phyloP scores from a whole-genome alignment of 1,140 invertebrate species.

The Solenopsis invicta region DNA sequence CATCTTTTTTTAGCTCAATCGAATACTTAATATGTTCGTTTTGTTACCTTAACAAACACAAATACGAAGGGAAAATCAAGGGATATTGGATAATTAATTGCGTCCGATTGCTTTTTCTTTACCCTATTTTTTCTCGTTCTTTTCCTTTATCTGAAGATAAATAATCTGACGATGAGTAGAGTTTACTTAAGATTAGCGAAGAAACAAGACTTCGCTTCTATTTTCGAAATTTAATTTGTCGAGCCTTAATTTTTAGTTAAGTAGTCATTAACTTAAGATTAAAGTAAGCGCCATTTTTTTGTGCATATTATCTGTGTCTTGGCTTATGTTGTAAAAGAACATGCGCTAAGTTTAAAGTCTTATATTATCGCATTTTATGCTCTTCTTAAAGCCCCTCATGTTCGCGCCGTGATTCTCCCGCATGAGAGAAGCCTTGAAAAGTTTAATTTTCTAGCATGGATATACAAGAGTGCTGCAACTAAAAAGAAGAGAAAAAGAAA shows the following conservation, averaged over 20 bases:
- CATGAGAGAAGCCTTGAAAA: constrained; percentile 28
- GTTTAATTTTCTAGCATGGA: constrained; percentile 32
- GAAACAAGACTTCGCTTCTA: not conserved
- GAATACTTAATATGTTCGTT: not conserved
- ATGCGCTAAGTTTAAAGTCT: not conserved
- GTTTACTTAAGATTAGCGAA: not conserved
- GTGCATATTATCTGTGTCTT: not conserved
- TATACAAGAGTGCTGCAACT: not conserved
- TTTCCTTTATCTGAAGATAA: constrained; percentile 7
- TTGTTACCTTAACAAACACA: not conserved
- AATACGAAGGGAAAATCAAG: constrained; percentile 5
- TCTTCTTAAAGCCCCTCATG: constrained; percentile 18
- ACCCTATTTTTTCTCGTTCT: not conserved
- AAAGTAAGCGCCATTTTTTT: not conserved
- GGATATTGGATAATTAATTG: constrained; percentile 45
- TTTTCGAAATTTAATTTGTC: not conserved
- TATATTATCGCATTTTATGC: constrained; percentile 24
- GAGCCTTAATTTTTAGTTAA: constrained; percentile 19
- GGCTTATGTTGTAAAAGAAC: not conserved
- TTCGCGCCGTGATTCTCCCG: constrained; percentile 26
- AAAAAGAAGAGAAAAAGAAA: not conserved
- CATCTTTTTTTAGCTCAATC: not conserved
- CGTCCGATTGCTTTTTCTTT: not conserved
- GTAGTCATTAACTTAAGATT: constrained; percentile 5
- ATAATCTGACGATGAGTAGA: constrained; percentile 28